phyloP scores from a whole-genome alignment of 2,797 vertebrate genomes.

The Malacoctenus gilli region DNA sequence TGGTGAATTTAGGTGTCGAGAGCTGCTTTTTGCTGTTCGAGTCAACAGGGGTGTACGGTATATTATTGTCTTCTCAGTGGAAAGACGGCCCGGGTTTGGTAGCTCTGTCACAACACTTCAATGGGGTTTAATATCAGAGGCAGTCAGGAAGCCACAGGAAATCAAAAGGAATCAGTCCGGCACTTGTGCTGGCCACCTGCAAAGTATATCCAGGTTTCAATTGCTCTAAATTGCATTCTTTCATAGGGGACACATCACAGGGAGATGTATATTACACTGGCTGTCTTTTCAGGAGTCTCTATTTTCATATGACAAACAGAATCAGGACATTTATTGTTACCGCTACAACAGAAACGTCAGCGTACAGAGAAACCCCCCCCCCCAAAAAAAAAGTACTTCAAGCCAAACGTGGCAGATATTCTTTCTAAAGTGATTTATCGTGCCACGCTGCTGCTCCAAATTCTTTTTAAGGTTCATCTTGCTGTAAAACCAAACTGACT shows the following conservation, averaged over 20 bases:
- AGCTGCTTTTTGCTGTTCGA: constrained; percentile 34
- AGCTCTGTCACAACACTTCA: constrained; percentile 45
- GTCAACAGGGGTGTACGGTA: constrained; percentile 21
- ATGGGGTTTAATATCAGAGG: constrained; percentile 51
- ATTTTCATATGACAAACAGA: constrained; percentile 56
- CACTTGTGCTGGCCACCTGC: constrained; percentile 20
- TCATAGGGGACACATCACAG: constrained; percentile 19
- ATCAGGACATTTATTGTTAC: constrained; percentile 54
- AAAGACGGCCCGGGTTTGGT: constrained; percentile 15
- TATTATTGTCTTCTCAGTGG: constrained; percentile 33
- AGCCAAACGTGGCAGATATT: constrained; percentile 59
- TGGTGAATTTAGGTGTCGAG: neutral
- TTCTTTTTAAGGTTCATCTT: constrained; percentile 59
- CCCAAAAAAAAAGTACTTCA: constrained; percentile 48
- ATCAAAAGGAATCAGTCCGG: constrained; percentile 47
- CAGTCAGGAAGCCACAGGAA: no score
- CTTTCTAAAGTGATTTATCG: constrained; percentile 62
- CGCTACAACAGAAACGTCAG: constrained; percentile 53
- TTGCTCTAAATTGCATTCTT: constrained; percentile 47
- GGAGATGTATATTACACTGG: constrained; percentile 25
- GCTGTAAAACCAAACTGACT: constrained; percentile 70
- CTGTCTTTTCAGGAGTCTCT: constrained; percentile 38
- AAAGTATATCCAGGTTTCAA: constrained; percentile 40
- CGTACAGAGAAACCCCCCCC: constrained; percentile 35
- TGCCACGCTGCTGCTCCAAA: constrained; percentile 61